Evolutionary conservation across 2,888 invertebrate genomes (phyloP), one percentile per base, ranked within the genome.

Genomic region (Dynastes maya): DNA sequence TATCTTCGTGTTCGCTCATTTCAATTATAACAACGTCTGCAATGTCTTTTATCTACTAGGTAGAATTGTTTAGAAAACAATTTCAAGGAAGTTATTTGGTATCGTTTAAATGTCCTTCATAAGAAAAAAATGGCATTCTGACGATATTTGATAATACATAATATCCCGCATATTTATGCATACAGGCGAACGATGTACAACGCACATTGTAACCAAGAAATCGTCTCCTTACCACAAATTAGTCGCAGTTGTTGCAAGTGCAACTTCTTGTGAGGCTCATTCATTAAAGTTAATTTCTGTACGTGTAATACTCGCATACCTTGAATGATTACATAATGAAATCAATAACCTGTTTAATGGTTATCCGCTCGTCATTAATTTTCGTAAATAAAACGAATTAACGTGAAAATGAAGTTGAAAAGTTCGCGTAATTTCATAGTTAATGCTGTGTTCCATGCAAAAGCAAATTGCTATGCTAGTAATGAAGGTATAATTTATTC

Each of bases 341-440:
- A 55, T 71, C 71, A 53, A 71, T 71, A 55, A 71, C 71, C 71
- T 71, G 58, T 29, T 71, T 58, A 71, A 71, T 55, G 71, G 53
- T 71, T 55, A 58, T 71, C 32, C 37, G 16, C 13, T 29, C 55
- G 37, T 53, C 55, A 37, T 71, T 55, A 71, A 71, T 45, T 71
- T 55, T 71, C 71, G 37, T 71, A 37, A 71, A 71, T 55, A 37
- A 71, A 71, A 55, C 32, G 55, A 53, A 71, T 71, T 55, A 55
- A 16, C 55, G 37, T 55, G 16, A 27, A 53, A 37, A 55, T 32
- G 16, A 53, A 32, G 53, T 70, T 53, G 32, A 70, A 53, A 70
- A 70, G 71, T 71, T 55, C 8, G n/a, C 58, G 53, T 32, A 37
- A 70, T 70, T 71, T 53, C 6, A 71, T 71, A 11, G 71, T 37